A percentile compares a stretch with the other conserved stretches of the same genome.
Conservation (phyloP, 2,888 invertebrate genomes). For the Thymelicus lineola region DNA sequence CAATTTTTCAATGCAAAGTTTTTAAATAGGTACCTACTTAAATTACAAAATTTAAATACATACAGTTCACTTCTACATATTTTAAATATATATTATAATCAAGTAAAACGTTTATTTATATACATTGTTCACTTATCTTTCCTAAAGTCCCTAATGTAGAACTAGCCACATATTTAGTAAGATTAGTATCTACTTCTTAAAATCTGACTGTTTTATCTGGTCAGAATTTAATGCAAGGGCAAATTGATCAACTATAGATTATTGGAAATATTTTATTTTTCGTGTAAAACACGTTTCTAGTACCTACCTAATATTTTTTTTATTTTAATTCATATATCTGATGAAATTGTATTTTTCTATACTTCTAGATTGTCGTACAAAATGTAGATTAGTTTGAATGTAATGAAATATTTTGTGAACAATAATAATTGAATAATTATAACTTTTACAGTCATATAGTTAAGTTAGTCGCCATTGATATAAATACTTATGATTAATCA, state of each 20-base stretch:
- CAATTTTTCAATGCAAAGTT: no score
- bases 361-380: no score
- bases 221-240: not conserved
- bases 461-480: not conserved
- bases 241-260: not conserved
- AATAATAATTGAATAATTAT: not conserved
- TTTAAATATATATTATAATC: no score
- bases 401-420: not conserved
- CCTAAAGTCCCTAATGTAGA: not conserved
- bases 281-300: not conserved
- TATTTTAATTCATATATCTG: no score
- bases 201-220: not conserved
- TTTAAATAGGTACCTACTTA: no score
- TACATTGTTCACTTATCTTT: no score
- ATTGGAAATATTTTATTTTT: not conserved
- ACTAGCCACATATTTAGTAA: not conserved
- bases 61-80: no score
- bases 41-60: no score
- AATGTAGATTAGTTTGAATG: not conserved
- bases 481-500: no score
- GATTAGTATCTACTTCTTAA: not conserved
- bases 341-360: no score
- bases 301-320: not conserved
- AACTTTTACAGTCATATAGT: no score
- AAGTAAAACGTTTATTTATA: no score